These are phyloP conservation scores for Acipenser transmontanus DNA, from an alignment of 2,797 vertebrate species.

Conservation along the genomic window DNA sequence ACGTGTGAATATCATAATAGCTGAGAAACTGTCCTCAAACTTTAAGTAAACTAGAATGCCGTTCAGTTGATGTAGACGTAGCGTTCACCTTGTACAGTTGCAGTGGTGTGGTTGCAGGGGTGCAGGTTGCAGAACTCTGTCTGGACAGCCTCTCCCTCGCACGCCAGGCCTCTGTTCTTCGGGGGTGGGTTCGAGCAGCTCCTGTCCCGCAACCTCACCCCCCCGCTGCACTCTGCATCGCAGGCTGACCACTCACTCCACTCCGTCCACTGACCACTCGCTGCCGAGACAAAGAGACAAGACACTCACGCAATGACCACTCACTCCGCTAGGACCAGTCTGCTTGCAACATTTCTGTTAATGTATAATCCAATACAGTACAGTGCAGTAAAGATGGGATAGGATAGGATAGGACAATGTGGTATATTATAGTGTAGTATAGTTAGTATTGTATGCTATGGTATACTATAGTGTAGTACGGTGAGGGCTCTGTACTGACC, in stretches of 20 bases:
- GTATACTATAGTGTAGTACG: too few relatives aligned
- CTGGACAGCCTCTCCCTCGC: constrained; percentile 63
- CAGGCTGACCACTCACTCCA: constrained; percentile 77
- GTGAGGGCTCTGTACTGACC: constrained; percentile 43
- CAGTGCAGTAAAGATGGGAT: background rate
- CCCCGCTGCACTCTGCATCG: constrained; percentile 66
- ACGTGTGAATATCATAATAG: too few relatives aligned
- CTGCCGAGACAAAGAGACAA: constrained; percentile 35
- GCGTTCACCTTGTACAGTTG: constrained; percentile 48
- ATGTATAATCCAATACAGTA: background rate
- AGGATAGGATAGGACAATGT: background rate
- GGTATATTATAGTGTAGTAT: too few relatives aligned
- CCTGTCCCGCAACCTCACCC: constrained; percentile 57
- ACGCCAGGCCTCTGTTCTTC: constrained; percentile 72
- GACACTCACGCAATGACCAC: too few relatives aligned
- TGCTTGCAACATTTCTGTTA: too few relatives aligned
- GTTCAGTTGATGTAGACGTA: too few relatives aligned
- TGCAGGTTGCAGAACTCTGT: constrained; percentile 67
- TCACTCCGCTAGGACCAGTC: too few relatives aligned
- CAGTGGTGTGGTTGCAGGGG: constrained; percentile 48
- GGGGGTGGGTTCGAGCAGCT: constrained; percentile 73
- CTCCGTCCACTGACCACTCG: constrained; percentile 66
- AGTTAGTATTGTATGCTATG: too few relatives aligned
- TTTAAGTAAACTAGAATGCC: too few relatives aligned
- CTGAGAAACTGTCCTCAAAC: too few relatives aligned